Evolutionary conservation across 2,888 invertebrate genomes (phyloP), one percentile per base, ranked within the genome.

Genomic region (Drosophila picticornis): DNA sequence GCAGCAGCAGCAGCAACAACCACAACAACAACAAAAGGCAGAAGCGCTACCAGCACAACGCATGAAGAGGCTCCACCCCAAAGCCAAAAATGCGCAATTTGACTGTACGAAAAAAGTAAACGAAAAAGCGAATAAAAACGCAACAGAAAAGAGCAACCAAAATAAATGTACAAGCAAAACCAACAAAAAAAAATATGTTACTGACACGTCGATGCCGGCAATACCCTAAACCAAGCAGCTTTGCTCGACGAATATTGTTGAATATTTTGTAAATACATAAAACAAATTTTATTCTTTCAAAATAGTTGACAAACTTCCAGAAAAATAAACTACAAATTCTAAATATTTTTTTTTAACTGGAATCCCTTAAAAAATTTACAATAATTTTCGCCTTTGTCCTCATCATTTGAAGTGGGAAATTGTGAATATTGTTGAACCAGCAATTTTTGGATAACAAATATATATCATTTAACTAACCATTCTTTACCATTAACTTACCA

Each of bases 11-110:
- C n/a, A 43, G 0, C n/a, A 43, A 0, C 43, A 43, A 67, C 57
- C 57, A 34, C 66, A 58, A n/a, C 57, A 60, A 36, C 84, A 81
- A 81, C 78, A 82, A 81, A 75, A 61, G 75, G 86, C 86, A 73
- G 81, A 75, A 77, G 80, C 83, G 70, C 73, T 65, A 58, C 57
- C 64, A 69, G 66, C 68, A 57, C 58, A 81, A 84, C 87, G 89
- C 90, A 85, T 72, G 66, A 67, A 60, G 64, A 82, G 80, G 85
- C 85, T 86, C 90, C 85, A 86, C 90, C 85, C 85, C 85, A 89
- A 89, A 89, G 86, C 90, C 88, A 84, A 86, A 82, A 89, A 84
- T 89, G 85, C 83, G 81, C 85, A 86, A 86, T 85, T 89, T 89
- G 88, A 87, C 88, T 85, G 83, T 80, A 85, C 90, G 85, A 72